Conservation (phyloP, 2,888 invertebrate genomes). For the Amiota communis region DNA sequence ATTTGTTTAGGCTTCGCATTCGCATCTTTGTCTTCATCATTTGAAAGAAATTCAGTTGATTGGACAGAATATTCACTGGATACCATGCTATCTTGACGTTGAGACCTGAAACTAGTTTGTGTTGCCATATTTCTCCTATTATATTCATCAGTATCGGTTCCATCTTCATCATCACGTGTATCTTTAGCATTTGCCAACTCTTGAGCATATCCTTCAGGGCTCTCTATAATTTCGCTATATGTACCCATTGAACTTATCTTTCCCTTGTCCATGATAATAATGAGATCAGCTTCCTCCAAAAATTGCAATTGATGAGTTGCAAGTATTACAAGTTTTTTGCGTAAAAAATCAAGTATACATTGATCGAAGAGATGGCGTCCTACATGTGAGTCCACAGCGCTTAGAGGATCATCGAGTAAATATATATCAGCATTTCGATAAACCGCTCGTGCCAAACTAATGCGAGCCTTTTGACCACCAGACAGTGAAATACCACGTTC, state of each 20-base stretch:
- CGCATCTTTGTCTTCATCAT: constrained; percentile 56
- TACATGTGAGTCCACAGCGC: constrained; percentile 93
- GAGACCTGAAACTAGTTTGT: constrained; percentile 52
- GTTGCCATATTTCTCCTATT: constrained; percentile 36
- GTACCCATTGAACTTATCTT: constrained; percentile 76
- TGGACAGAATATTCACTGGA: constrained; percentile 64
- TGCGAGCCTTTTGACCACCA: constrained; percentile 90
- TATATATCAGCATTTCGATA: constrained; percentile 91
- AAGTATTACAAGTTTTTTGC: constrained; percentile 80
- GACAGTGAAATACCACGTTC: constrained; percentile 91
- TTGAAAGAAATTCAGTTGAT: constrained; percentile 42
- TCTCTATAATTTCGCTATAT: constrained; percentile 81
- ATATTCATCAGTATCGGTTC: constrained; percentile 15
- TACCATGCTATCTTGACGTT: constrained; percentile 65
- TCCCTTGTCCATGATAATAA: constrained; percentile 72
- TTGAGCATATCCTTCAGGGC: constrained; percentile 85
- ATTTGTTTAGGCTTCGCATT: constrained; percentile 64
- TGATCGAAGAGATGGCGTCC: constrained; percentile 89
- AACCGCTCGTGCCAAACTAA: constrained; percentile 89
- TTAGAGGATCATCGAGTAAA: constrained; percentile 91
- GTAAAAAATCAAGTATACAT: constrained; percentile 74
- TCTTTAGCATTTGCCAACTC: constrained; percentile 77
- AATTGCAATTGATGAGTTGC: constrained; percentile 91
- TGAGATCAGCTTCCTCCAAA: constrained; percentile 78
- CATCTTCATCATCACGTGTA: constrained; percentile 49